Conservation (phyloP, 2,797 vertebrate genomes). For the Tangara arthus region DNA sequence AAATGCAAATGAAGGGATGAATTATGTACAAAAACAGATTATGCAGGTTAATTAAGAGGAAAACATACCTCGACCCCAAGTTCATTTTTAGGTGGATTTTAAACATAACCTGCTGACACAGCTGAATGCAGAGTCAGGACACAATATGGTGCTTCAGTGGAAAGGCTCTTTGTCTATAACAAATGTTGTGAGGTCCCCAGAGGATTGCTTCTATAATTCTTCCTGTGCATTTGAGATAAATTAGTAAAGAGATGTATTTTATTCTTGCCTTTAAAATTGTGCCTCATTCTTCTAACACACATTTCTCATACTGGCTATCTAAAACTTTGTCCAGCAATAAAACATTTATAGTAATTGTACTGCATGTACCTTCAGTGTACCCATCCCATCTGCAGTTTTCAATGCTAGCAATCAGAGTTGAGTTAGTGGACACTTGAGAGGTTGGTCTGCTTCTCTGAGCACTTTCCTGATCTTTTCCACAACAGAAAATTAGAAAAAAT, state of each 20-base stretch:
- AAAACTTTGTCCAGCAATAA: not conserved
- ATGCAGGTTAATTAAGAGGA: conserved; percentile 72
- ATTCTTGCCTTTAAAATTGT: not conserved
- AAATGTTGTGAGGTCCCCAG: not conserved
- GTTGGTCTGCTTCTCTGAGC: not conserved
- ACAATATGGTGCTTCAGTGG: not conserved
- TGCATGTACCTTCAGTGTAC: not conserved
- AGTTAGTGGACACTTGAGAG: not conserved
- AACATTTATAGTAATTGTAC: not conserved
- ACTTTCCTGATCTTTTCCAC: not conserved
- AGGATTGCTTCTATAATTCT: not conserved
- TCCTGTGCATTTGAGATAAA: not conserved
- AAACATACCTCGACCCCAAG: conserved; percentile 52
- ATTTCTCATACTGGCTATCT: not conserved
- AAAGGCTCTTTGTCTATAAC: not conserved
- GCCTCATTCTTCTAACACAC: not conserved
- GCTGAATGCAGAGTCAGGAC: not conserved
- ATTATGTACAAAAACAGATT: conserved; percentile 70
- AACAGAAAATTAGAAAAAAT: not conserved
- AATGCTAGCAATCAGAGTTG: not conserved
- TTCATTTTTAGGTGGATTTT: conserved; percentile 41
- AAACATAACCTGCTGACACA: conserved; percentile 17
- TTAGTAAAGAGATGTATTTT: not conserved
- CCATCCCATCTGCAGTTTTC: not conserved
- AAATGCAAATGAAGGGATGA: conserved; percentile 76